Evolutionary conservation across 2,888 invertebrate species (phyloP).

Genomic region (Bellardia bayeri): DNA sequence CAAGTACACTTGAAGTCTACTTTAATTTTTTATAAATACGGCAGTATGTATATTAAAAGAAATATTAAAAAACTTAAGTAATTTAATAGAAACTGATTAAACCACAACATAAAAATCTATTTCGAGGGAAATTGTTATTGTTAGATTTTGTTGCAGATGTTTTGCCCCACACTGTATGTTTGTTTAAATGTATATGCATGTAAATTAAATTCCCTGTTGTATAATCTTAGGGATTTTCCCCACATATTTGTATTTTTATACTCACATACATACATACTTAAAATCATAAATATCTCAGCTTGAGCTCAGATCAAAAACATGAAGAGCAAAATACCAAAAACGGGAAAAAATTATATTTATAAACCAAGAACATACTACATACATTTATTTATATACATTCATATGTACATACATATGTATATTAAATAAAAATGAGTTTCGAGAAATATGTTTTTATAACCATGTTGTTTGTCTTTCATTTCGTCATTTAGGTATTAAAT

Average conservation of each 20-base stretch:
- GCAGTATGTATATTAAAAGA: too few relatives aligned
- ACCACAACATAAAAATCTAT: too few relatives aligned
- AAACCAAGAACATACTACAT: not conserved
- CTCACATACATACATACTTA: too few relatives aligned
- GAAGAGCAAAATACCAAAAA: not conserved
- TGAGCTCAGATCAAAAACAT: not conserved
- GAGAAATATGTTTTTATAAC: not conserved
- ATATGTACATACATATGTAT: too few relatives aligned
- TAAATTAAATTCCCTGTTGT: slow-evolving; percentile 14
- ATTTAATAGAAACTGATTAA: too few relatives aligned
- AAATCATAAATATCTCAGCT: slow-evolving; percentile 6
- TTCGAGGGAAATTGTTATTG: too few relatives aligned
- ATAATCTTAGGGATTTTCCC: slow-evolving; percentile 7
- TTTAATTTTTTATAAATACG: too few relatives aligned
- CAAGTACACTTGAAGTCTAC: too few relatives aligned
- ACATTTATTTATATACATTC: not conserved
- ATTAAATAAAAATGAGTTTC: not conserved
- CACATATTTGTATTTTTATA: not conserved
- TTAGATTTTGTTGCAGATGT: not conserved
- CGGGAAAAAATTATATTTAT: not conserved
- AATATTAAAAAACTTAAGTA: too few relatives aligned
- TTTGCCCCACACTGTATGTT: not conserved
- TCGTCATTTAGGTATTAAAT: slow-evolving; percentile 5
- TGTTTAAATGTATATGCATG: not conserved
- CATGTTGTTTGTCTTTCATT: slow-evolving; percentile 8